Conservation (phyloP, 1,140 invertebrate genomes). For the Medauroidea extradentata region DNA sequence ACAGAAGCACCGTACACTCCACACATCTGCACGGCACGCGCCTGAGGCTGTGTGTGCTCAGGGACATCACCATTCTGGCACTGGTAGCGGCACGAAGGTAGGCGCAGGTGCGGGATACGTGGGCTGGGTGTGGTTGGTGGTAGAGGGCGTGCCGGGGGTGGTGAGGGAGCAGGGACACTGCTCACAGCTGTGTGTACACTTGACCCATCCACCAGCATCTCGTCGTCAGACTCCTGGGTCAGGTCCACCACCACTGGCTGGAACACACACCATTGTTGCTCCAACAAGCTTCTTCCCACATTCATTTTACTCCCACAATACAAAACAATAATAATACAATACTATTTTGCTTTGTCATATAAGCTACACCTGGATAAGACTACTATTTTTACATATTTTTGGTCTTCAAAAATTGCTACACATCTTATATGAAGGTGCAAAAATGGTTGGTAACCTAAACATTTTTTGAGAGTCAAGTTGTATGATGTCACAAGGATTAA, state of each 20-base stretch:
- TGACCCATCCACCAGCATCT: slow-evolving; percentile 23
- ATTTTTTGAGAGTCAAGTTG: no score
- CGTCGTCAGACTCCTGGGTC: slow-evolving; percentile 61
- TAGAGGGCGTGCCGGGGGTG: neutral
- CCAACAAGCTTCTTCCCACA: no score
- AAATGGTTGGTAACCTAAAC: no score
- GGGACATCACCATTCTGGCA: neutral
- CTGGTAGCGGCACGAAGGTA: slow-evolving; percentile 9
- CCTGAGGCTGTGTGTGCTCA: neutral
- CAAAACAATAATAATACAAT: no score
- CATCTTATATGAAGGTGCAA: no score
- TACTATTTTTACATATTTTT: no score
- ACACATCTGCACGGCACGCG: neutral
- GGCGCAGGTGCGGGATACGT: neutral
- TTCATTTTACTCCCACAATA: no score
- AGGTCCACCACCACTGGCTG: slow-evolving; percentile 53
- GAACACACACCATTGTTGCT: no score
- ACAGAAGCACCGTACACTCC: slow-evolving; percentile 1
- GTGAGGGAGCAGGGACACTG: neutral
- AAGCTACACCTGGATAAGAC: no score
- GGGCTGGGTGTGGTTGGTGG: neutral
- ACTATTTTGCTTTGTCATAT: no score
- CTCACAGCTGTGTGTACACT: neutral
- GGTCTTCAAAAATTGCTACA: no score
- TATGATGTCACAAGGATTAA: no score